Conservation (phyloP, 2,888 invertebrate species). For the Drosophila quasianomalipes region DNA sequence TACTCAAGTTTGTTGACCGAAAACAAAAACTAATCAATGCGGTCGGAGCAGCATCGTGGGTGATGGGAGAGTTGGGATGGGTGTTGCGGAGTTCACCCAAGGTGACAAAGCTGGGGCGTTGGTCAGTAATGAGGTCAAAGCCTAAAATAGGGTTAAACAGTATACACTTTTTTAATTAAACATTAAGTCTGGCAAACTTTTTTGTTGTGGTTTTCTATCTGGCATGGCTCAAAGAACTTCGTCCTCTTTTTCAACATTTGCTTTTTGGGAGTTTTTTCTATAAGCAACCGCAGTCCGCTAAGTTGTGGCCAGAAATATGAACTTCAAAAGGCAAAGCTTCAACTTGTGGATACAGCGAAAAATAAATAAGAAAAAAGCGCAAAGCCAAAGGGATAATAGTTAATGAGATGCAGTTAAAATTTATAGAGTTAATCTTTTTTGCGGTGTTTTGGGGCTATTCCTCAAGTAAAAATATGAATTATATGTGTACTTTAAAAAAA, state of each 20-base stretch:
- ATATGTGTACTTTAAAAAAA: background rate
- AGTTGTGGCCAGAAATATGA: slow-evolving; percentile 56
- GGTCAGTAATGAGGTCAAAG: slow-evolving; percentile 58
- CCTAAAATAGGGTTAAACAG: slow-evolving; percentile 60
- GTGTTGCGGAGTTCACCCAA: slow-evolving; percentile 1
- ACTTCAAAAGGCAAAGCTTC: slow-evolving; percentile 47
- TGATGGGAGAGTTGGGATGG: background rate
- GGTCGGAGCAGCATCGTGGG: slow-evolving; percentile 7
- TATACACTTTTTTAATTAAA: slow-evolving; percentile 66
- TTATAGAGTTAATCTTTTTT: slow-evolving; percentile 11
- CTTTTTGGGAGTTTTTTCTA: slow-evolving; percentile 20
- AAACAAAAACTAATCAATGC: slow-evolving; percentile 77
- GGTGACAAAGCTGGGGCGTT: slow-evolving; percentile 55
- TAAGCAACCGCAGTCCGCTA: slow-evolving; percentile 46
- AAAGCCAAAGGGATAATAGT: slow-evolving; percentile 20
- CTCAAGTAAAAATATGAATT: background rate
- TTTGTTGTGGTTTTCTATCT: slow-evolving; percentile 48
- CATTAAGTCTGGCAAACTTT: slow-evolving; percentile 58
- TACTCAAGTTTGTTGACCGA: slow-evolving; percentile 78
- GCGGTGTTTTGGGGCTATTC: background rate
- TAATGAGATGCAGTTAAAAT: slow-evolving; percentile 43
- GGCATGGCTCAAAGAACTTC: slow-evolving; percentile 35
- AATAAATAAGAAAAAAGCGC: background rate
- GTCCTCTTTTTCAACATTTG: slow-evolving; percentile 34
- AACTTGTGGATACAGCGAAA: slow-evolving; percentile 23